Evolutionary conservation across 2,797 vertebrate species (phyloP).

Genomic region (Corythornis leucogaster): DNA sequence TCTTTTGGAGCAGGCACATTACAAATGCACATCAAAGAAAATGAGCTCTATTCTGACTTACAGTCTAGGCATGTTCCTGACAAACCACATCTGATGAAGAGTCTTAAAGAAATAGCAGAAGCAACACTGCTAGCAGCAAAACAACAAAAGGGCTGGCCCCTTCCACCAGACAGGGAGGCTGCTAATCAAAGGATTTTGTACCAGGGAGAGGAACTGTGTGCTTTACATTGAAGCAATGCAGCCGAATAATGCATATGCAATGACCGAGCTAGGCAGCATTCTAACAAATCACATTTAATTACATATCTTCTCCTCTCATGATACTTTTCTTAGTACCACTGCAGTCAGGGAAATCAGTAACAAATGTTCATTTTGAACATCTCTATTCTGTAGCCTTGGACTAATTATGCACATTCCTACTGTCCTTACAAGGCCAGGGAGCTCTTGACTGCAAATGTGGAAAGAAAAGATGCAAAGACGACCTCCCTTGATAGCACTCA

Average conservation of each 20-base stretch:
- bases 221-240: not conserved
- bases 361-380: constrained; percentile 52
- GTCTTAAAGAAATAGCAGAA: constrained; percentile 52
- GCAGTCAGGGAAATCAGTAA: constrained; percentile 38
- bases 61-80: constrained; percentile 56
- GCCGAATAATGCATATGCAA: not conserved
- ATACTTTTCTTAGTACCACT: constrained; percentile 12
- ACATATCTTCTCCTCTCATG: not conserved
- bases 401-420: constrained; percentile 45
- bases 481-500: not conserved
- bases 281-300: constrained; percentile 31
- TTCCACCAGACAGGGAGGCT: not conserved
- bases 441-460: constrained; percentile 12
- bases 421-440: constrained; percentile 12
- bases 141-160: constrained; percentile 44
- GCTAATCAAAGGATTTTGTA: constrained; percentile 26
- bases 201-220: not conserved
- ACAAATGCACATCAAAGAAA: constrained; percentile 55
- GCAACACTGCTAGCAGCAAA: constrained; percentile 23
- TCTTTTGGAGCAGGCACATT: constrained; percentile 40
- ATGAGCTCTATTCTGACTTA: constrained; percentile 61
- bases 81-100: constrained; percentile 65
- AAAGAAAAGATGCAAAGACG: not conserved
- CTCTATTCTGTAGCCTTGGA: constrained; percentile 36
- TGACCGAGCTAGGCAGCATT: constrained; percentile 27